phyloP scores from a whole-genome alignment of 2,113 vertebrate genomes.

The Cephalopterus ornatus region DNA sequence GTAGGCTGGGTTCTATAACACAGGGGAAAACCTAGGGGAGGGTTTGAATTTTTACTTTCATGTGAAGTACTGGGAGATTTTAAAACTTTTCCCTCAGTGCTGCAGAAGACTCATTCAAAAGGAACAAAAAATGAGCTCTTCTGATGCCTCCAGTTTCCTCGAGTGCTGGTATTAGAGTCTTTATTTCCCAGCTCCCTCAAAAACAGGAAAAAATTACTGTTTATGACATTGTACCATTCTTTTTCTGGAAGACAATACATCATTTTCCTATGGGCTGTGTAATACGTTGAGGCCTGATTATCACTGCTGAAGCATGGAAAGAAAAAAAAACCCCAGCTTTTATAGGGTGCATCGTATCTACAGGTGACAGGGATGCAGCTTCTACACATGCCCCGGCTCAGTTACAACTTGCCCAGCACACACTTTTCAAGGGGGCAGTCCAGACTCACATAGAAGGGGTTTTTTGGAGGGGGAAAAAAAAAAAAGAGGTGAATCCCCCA shows the following conservation, averaged over 20 bases:
- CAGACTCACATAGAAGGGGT: neutral
- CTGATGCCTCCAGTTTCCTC: neutral
- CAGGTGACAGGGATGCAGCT: neutral
- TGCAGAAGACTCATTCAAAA: neutral
- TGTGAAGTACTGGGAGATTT: neutral
- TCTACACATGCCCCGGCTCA: rapidly evolving
- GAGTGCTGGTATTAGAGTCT: neutral
- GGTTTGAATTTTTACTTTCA: neutral
- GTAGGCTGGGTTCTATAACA: neutral
- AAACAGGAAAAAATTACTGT: neutral
- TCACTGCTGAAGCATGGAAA: neutral
- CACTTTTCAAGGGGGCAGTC: neutral
- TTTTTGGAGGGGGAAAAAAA: no score
- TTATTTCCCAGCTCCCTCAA: neutral
- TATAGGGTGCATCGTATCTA: neutral
- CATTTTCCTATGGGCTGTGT: neutral
- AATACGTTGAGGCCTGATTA: neutral
- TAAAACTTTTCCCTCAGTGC: neutral
- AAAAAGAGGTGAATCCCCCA: neutral
- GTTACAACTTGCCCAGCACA: neutral
- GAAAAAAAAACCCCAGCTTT: neutral
- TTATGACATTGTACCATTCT: neutral
- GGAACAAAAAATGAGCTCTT: neutral
- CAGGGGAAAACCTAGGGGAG: neutral
- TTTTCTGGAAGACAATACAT: neutral